A percentile compares a stretch with the other conserved stretches of the same genome.
Evolutionary conservation across 2,888 invertebrate genomes (phyloP).

Genomic region (Micoletzkya japonica): DNA sequence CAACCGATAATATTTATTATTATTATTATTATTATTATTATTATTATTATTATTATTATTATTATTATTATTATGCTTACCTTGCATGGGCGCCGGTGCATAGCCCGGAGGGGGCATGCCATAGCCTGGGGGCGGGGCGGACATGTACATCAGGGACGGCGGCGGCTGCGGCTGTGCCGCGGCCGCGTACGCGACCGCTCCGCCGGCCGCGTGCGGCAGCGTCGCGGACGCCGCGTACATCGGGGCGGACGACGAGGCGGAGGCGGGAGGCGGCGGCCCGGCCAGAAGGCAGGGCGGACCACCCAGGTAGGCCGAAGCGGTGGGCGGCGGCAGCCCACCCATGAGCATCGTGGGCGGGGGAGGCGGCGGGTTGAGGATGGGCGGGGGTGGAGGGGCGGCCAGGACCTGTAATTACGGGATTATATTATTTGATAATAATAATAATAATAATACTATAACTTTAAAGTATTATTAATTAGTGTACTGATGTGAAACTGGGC

Average conservation of each 20-base stretch:
- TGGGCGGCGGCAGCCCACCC: background rate
- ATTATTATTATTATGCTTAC: too few relatives aligned
- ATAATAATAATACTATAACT: too few relatives aligned
- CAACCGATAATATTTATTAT: too few relatives aligned
- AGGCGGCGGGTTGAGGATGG: background rate
- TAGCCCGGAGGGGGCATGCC: conserved; percentile 1
- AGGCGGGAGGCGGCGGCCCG: background rate
- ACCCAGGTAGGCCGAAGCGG: too few relatives aligned
- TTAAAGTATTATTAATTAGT: too few relatives aligned
- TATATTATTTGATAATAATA: background rate
- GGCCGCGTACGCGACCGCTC: background rate
- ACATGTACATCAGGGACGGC: background rate
- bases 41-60: too few relatives aligned
- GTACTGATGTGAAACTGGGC: too few relatives aligned
- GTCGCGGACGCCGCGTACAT: background rate
- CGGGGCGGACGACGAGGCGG: background rate
- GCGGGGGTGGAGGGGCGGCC: conserved; percentile 13
- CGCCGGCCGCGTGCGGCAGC: background rate
- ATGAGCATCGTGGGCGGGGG: background rate
- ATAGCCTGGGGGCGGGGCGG: background rate
- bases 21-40: too few relatives aligned
- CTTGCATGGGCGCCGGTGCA: background rate
- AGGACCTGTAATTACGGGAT: background rate
- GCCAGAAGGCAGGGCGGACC: background rate
- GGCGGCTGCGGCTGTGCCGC: background rate